Evolutionary conservation across 2,797 vertebrate species (phyloP).

Genomic region (Cynopterus sphinx): DNA sequence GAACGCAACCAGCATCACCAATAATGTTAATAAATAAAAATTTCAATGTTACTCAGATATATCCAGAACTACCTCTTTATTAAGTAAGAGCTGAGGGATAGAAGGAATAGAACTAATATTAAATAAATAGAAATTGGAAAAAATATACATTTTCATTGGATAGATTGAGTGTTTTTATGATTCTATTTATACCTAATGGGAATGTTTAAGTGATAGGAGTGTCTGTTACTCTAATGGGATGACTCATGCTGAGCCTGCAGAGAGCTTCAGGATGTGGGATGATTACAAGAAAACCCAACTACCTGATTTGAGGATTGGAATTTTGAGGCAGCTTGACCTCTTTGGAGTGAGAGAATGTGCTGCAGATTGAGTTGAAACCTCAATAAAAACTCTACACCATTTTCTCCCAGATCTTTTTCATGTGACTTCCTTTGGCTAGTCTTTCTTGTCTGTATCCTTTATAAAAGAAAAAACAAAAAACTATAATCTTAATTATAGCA

Average conservation of each 20-base stretch:
- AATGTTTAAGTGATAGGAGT: not conserved
- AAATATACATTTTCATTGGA: not conserved
- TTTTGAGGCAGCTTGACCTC: not conserved
- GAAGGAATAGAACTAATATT: not conserved
- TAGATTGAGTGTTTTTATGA: not conserved
- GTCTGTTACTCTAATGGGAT: not conserved
- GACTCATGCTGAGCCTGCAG: not conserved
- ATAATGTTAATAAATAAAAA: not conserved
- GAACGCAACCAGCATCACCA: not conserved
- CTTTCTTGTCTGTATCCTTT: not conserved
- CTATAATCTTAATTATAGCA: not conserved
- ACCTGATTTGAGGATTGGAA: not conserved
- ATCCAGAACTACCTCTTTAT: not conserved
- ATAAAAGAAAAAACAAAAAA: slow-evolving; percentile 28
- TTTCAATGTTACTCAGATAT: not conserved
- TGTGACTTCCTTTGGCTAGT: not conserved
- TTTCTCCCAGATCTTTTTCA: not conserved
- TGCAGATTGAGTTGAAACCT: not conserved
- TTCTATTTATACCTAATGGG: not conserved
- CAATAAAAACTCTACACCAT: not conserved
- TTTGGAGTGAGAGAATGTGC: too few relatives aligned
- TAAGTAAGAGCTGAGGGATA: not conserved
- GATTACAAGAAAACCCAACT: not conserved
- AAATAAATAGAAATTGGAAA: not conserved
- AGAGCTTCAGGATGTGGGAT: not conserved